Base-by-base conservation (phyloP, 2,888 invertebrate species). In the Syrphus vitripennis region DNA sequence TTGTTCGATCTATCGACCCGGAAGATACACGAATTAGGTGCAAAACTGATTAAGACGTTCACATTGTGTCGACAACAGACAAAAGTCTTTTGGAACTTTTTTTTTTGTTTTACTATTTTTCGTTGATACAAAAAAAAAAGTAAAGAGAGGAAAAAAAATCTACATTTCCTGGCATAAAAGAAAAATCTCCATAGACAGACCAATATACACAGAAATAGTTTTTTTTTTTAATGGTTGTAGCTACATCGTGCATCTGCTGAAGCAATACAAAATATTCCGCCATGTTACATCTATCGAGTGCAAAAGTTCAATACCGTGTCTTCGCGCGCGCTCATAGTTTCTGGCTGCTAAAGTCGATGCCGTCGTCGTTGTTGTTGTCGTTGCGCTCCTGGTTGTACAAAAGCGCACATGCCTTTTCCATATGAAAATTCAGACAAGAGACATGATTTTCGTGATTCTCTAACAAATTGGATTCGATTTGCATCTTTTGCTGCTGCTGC, bases 301-400 rank as follows among this genome's bases (percentile, higher is more conserved):
- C 84, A 84, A 84, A 84, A 84, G 84, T 84, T 84, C 84, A 84
- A 84, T 81, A 84, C 69, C 84, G 84, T 84, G 84, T 61, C 81
- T 70, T 76, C 57, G 83, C 80, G 70, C 72, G 83, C 79, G 67
- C 57, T 65, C 61, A 77, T 10, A 48, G 42, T n/a, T 48, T 16
- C 48, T 29, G n/a, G 14, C 4, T 42, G 29, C n/a, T 42, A 19
- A 31, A 14, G 21, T 0, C 10, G 14, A 45, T n/a, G 59, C 42
- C 12, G 19, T 10, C n/a, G 5, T 24, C 12, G 3, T 24, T 19
- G 29, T 29, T 10, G 42, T 7, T 19, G 29, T 29, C 34, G 34
- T 10, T 34, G 34, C 9, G 55, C 16, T 57, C 16, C 31, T 57
- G 19, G 19, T 34, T 57, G 31, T 31, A 59, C 59, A 48, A 67